A percentile compares a stretch with the other conserved stretches of the same genome.
Evolutionary conservation across 2,113 vertebrate genomes (phyloP).

Genomic region (Cheilinus undulatus): DNA sequence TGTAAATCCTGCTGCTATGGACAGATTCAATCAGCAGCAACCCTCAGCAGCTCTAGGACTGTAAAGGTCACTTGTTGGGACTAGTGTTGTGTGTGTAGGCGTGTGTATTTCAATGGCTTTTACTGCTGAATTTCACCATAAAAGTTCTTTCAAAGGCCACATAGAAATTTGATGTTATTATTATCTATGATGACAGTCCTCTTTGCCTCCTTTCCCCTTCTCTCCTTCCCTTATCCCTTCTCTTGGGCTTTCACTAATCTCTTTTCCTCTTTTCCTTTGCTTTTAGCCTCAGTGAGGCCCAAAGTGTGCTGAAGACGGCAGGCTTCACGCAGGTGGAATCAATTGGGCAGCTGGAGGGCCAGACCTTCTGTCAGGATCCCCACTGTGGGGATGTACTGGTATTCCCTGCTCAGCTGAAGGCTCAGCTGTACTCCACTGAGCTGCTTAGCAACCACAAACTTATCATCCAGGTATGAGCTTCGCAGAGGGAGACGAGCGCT

Average conservation of each 20-base stretch:
- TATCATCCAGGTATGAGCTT: constrained; percentile 88
- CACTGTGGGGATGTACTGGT: constrained; percentile 89
- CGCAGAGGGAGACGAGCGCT: background rate
- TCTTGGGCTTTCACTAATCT: constrained; percentile 29
- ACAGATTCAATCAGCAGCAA: constrained; percentile 84
- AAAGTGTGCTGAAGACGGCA: constrained; percentile 77
- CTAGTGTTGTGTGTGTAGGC: constrained; percentile 32
- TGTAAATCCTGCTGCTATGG: constrained; percentile 79
- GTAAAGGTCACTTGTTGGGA: constrained; percentile 78
- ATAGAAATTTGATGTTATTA: constrained; percentile 32
- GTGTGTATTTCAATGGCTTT: constrained; percentile 35
- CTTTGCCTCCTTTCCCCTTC: constrained; percentile 1
- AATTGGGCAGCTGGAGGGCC: constrained; percentile 76
- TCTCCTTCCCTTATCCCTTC: background rate
- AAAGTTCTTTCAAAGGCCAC: constrained; percentile 45
- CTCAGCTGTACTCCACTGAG: constrained; percentile 81
- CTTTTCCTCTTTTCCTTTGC: constrained; percentile 13
- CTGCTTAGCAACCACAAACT: constrained; percentile 87
- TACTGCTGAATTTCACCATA: constrained; percentile 24
- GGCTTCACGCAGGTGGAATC: constrained; percentile 86
- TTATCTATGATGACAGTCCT: constrained; percentile 35
- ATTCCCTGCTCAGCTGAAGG: constrained; percentile 87
- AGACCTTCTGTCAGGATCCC: constrained; percentile 86
- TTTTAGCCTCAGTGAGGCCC: constrained; percentile 87
- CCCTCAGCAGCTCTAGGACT: constrained; percentile 64